Evolutionary conservation across 2,113 vertebrate species (phyloP).

Genomic region (Antennarius striatus): DNA sequence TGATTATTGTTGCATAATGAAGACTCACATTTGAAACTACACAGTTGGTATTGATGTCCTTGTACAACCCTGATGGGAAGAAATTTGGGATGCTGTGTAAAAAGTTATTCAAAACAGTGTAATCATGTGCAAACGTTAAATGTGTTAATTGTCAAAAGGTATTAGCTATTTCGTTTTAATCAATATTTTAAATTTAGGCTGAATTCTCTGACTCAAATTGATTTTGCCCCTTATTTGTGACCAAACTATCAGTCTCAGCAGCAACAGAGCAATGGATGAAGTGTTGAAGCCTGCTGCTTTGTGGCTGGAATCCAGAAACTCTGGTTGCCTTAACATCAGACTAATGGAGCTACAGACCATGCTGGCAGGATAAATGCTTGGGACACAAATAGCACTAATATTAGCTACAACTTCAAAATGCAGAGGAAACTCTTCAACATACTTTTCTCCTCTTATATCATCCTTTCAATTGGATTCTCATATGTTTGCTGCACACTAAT

Average conservation of each 20-base stretch:
- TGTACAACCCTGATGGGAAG: neutral
- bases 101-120: no score
- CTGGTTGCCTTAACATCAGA: no score
- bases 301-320: conserved; percentile 2
- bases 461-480: neutral
- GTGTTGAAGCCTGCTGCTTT: conserved; percentile 26
- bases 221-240: conserved; percentile 23
- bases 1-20: no score
- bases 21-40: neutral
- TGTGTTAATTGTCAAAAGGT: no score
- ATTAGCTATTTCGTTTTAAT: no score
- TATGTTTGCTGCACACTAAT: no score
- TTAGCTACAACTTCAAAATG: conserved; percentile 11
- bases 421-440: neutral
- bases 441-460: neutral
- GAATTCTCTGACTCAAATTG: no score
- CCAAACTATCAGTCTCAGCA: conserved; percentile 25
- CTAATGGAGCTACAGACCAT: conserved; percentile 5
- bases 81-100: neutral
- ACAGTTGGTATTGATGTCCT: neutral
- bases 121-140: no score
- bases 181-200: no score
- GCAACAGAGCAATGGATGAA: conserved; percentile 31
- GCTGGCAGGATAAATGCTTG: conserved; percentile 17
- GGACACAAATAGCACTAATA: conserved; percentile 6